Conservation (phyloP, 35 echinoderm and acorn worm species). For the Lytechinus variegatus region DNA sequence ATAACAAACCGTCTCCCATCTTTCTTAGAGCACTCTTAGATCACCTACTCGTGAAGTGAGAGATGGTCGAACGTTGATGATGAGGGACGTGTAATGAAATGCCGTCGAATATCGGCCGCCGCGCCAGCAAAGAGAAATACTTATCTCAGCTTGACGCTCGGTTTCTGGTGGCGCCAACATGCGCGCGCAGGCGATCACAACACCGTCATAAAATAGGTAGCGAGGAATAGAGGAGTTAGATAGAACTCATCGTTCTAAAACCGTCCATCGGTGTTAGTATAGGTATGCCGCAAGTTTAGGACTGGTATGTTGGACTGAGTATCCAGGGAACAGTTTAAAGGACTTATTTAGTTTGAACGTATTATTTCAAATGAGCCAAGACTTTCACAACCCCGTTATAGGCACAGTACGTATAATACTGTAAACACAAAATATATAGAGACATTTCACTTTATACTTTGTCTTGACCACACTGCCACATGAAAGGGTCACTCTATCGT, state of each 20-base stretch:
- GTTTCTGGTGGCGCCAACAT: neutral
- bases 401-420: too few species aligned
- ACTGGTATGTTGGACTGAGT: neutral
- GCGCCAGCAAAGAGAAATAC: neutral
- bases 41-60: neutral
- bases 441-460: too few species aligned
- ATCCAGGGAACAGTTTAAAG: neutral
- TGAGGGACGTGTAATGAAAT: neutral
- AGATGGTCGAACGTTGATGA: neutral
- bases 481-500: too few species aligned
- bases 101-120: neutral
- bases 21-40: neutral
- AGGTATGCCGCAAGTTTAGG: neutral
- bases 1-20: slow-evolving; percentile 2
- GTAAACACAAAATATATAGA: too few species aligned
- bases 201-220: neutral
- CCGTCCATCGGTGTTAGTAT: neutral
- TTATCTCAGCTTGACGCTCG: neutral
- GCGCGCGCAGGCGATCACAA: neutral
- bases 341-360: neutral
- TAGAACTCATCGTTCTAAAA: neutral
- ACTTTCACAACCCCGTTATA: too few species aligned
- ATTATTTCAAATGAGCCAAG: too few species aligned
- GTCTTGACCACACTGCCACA: too few species aligned
- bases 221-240: neutral